Evolutionary conservation across 2,113 vertebrate species (phyloP).

Genomic region (Oncorhynchus masou): DNA sequence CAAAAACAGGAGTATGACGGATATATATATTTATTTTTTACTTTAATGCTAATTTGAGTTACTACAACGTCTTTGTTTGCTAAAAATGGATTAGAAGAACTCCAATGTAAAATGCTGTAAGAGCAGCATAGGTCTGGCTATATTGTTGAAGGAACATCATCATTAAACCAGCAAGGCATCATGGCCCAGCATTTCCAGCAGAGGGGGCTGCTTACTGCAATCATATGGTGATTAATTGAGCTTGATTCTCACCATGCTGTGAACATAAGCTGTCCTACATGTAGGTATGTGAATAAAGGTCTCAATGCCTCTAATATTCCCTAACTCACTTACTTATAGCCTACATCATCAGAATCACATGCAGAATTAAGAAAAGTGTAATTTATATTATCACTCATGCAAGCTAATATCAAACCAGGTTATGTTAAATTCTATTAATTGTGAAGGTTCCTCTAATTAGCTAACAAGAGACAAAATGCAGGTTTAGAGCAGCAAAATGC

Average conservation of each 20-base stretch:
- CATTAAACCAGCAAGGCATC: not conserved
- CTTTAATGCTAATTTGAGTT: not conserved
- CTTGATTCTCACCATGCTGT: slow-evolving; percentile 75
- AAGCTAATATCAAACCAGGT: slow-evolving; percentile 75
- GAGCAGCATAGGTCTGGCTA: slow-evolving; percentile 42
- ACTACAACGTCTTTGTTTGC: not conserved
- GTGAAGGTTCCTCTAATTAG: slow-evolving; percentile 76
- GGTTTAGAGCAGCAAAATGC: slow-evolving; percentile 74
- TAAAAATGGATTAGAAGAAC: slow-evolving; percentile 27
- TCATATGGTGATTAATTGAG: slow-evolving; percentile 78
- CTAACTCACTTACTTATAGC: slow-evolving; percentile 69
- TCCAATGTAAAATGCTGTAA: slow-evolving; percentile 57
- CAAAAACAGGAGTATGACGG: not conserved
- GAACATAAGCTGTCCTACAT: slow-evolving; percentile 75
- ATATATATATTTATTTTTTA: not conserved
- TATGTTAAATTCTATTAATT: slow-evolving; percentile 77
- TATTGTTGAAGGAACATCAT: not conserved
- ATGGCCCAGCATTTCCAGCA: slow-evolving; percentile 72
- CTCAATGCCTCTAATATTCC: slow-evolving; percentile 56
- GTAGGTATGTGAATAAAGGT: slow-evolving; percentile 73
- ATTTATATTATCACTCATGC: slow-evolving; percentile 69
- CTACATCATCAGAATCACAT: slow-evolving; percentile 58
- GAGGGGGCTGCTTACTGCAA: slow-evolving; percentile 77
- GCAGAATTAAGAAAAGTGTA: slow-evolving; percentile 65
- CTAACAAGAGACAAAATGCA: slow-evolving; percentile 76